Evolutionary conservation across 2,888 invertebrate genomes (phyloP), one percentile per base, ranked within the genome.

Genomic region (Elysia crispata): DNA sequence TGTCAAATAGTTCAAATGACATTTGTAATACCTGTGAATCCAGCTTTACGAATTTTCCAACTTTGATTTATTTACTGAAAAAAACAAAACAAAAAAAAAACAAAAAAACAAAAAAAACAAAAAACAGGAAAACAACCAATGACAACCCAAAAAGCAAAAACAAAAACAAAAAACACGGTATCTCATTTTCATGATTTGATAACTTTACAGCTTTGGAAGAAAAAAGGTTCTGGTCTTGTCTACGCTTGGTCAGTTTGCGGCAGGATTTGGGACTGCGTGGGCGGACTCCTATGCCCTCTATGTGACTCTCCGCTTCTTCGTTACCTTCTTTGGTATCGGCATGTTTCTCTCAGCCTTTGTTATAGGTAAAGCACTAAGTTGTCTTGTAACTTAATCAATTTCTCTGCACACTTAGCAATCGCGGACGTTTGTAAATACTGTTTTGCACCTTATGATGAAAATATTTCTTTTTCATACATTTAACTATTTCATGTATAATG

Each of bases 321-420:
- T 96, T 90, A 96, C 96, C 0, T 82, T 86, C 8, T 82, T 94
- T 95, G 95, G 95, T 0, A 95, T 96, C 18, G 83, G 82, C 13
- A 20, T 81, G 60, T 96, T 96, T 30, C 95, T 96, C 91, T 95
- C 96, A 60, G 95, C 95, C 30, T 95, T 96, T 86, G 96, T 96
- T 8, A 93, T 76, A 41, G 80, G 80, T 80, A 60, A n/a, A 72
- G 31, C 11, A n/a, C 1, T 23, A 49, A 20, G 49, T 70, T n/a
- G 33, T 6, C 41, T 3, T 41, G 5, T 41, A 6, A 41, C 41
- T 41, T 41, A 1, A 23, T 30, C 25, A 3, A 66, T 3, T 15
- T 15, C 15, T 66, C 15, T 23, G 5, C 1, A 25, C 15, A 30
- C 15, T 66, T 25, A 28, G 15, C 25, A 28, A 25, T 20, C 66